These are phyloP conservation scores for Heliopora coerulea DNA, from an alignment of 92 coral and sea anemone species.

Conservation along the genomic window DNA sequence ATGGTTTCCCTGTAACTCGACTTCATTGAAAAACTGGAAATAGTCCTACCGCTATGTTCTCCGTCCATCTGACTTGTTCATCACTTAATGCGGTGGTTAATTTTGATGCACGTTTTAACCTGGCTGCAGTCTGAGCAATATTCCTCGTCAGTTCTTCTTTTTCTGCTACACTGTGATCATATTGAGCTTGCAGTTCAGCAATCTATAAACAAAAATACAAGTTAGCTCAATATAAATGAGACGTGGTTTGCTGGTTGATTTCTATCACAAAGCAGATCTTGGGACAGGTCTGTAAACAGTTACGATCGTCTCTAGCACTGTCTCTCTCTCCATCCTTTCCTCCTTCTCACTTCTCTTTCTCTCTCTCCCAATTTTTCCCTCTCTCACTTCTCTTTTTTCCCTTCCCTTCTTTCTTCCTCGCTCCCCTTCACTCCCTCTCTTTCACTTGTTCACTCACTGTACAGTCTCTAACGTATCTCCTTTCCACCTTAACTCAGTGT, in stretches of 20 bases:
- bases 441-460: no score
- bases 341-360: background rate
- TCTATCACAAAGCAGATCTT: no score
- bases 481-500: background rate
- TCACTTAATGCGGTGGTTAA: conserved; percentile 95
- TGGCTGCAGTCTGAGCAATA: conserved; percentile 98
- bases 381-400: background rate
- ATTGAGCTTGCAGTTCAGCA: conserved; percentile 92
- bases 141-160: conserved; percentile 92
- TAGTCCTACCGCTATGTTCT: conserved; percentile 83
- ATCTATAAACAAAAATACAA: conserved; percentile 51
- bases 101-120: conserved; percentile 94
- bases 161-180: conserved; percentile 93
- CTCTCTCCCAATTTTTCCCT: background rate
- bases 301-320: no score
- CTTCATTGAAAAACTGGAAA: background rate
- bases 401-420: background rate
- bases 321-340: background rate
- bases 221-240: no score
- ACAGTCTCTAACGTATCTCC: background rate
- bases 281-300: no score
- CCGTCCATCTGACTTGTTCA: conserved; percentile 98
- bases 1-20: no score
- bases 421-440: no score
- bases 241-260: no score